Evolutionary conservation across 1,140 invertebrate species (phyloP).

Genomic region (Orchesella cincta): DNA sequence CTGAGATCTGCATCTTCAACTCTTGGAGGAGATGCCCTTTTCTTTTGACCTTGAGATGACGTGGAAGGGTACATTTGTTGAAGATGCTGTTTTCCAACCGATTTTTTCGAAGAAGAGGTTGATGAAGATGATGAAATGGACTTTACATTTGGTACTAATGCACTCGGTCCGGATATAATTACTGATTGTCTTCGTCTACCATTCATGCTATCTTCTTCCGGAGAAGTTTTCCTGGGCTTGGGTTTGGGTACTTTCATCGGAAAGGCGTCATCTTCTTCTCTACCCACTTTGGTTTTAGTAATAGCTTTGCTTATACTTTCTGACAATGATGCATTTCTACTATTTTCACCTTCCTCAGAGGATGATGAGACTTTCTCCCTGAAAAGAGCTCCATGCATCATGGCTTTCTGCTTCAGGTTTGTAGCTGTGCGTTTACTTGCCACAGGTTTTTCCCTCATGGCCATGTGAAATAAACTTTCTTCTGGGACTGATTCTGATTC

Average conservation of each 20-base stretch:
- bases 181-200: neutral
- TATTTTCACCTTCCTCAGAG: constrained; percentile 21
- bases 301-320: neutral
- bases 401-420: neutral
- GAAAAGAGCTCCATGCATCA: neutral
- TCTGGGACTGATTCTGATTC: neutral
- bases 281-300: neutral
- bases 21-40: neutral
- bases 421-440: neutral
- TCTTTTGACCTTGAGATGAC: neutral
- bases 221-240: no score
- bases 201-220: neutral
- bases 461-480: constrained; percentile 14
- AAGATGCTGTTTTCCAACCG: no score
- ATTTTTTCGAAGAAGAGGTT: neutral
- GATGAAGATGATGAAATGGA: neutral
- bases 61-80: no score
- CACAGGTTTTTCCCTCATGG: neutral
- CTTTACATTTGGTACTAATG: neutral
- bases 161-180: no score
- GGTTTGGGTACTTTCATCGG: neutral
- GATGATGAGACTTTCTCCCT: neutral
- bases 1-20: neutral
- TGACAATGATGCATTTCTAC: neutral
- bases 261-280: neutral